These are phyloP conservation scores for Endomychus coccineus DNA, from an alignment of 2,888 invertebrate genomes.

Conservation along the genomic window DNA sequence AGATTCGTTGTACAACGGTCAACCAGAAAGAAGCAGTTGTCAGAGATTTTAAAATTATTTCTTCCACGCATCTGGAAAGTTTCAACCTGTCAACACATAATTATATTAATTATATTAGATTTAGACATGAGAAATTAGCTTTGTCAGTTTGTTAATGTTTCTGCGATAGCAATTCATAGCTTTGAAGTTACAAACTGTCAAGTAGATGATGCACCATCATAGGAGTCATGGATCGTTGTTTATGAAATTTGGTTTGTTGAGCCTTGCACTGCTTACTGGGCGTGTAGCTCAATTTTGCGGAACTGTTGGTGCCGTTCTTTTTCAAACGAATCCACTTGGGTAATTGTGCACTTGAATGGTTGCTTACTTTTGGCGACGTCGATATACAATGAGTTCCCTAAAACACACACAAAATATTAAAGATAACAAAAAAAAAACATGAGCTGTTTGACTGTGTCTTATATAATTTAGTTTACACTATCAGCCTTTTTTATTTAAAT, in stretches of 20 bases:
- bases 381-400: slow-evolving; percentile 25
- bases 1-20: no score
- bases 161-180: no score
- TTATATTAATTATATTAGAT: no score
- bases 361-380: slow-evolving; percentile 18
- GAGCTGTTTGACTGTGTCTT: neutral
- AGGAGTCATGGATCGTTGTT: slow-evolving; percentile 28
- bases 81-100: no score
- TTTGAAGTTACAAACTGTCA: slow-evolving; percentile 31
- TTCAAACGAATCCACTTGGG: slow-evolving; percentile 25
- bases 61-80: no score
- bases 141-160: no score
- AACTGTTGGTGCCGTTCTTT: slow-evolving; percentile 24
- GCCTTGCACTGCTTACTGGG: slow-evolving; percentile 24
- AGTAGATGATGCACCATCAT: slow-evolving; percentile 37
- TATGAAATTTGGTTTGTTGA: slow-evolving; percentile 21
- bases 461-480: no score
- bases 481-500: no score
- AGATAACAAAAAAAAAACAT: slow-evolving; percentile 3
- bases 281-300: slow-evolving; percentile 21
- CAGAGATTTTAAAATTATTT: no score
- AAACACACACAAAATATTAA: slow-evolving; percentile 10
- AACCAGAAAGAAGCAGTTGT: no score
- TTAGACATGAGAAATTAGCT: no score
- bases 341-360: slow-evolving; percentile 14